Evolutionary conservation across 2,888 invertebrate species (phyloP).

Genomic region (Lamellibrachia satsuma): DNA sequence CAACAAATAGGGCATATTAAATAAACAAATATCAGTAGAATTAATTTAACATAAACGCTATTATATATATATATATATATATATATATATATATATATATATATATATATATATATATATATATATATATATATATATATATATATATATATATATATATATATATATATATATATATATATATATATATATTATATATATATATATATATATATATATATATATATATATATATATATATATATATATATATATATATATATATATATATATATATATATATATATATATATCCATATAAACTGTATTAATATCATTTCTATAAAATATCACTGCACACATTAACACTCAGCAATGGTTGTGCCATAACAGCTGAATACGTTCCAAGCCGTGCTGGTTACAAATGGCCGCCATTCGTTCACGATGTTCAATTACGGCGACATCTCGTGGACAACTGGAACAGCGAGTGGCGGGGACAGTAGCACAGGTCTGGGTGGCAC

Average conservation of each 20-base stretch:
- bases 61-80: too few species aligned
- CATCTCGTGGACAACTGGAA: conserved; percentile 40
- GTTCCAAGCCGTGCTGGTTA: conserved; percentile 38
- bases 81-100: neutral
- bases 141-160: neutral
- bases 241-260: neutral
- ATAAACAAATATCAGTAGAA: too few species aligned
- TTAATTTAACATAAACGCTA: too few species aligned
- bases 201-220: neutral
- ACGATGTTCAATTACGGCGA: conserved; percentile 40
- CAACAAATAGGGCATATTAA: too few species aligned
- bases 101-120: neutral
- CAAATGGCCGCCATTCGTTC: conserved; percentile 40
- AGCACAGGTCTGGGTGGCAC: neutral
- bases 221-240: neutral
- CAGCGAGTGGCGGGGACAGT: conserved; percentile 7
- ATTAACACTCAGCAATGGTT: neutral
- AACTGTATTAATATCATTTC: neutral
- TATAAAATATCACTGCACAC: neutral
- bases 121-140: neutral
- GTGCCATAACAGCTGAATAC: conserved; percentile 32
- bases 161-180: neutral
- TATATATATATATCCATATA: neutral
- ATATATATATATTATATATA: too few species aligned
- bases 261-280: neutral